Percentiles rank a stretch among this genome's conserved stretches.
phyloP scores from a whole-genome alignment of 2,113 vertebrate species.

The Cynopterus brachyotis region DNA sequence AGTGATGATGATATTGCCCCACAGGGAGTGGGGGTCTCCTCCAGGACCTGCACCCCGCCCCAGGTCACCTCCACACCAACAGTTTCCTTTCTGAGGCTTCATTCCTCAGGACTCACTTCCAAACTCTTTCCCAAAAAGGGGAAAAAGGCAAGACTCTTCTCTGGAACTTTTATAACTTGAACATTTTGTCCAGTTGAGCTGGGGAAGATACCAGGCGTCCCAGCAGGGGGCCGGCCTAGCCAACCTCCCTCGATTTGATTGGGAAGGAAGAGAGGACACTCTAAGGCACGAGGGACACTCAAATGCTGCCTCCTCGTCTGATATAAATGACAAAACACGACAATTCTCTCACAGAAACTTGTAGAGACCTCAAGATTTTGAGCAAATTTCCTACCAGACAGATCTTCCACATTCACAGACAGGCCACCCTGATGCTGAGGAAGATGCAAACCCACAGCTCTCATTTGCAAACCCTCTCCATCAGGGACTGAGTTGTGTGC shows the following conservation, averaged over 20 bases:
- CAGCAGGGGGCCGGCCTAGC: no score
- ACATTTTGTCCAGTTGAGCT: not conserved
- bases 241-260: not conserved
- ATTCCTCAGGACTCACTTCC: not conserved
- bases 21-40: not conserved
- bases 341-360: not conserved
- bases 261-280: not conserved
- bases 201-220: not conserved
- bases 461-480: not conserved
- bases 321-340: not conserved
- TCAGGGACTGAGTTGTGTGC: not conserved
- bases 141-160: not conserved
- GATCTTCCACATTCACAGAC: not conserved
- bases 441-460: not conserved
- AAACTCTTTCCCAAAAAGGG: not conserved
- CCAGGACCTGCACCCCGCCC: not conserved
- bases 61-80: not conserved
- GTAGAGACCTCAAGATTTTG: not conserved
- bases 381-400: not conserved
- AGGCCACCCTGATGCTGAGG: not conserved
- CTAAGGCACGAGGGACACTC: not conserved
- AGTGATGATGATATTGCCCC: rapidly evolving
- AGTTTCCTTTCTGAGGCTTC: not conserved
- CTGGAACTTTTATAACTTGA: not conserved
- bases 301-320: not conserved